These are phyloP conservation scores for Phrynocephalus forsythii DNA, from an alignment of 2,797 vertebrate species.

Conservation along the genomic window DNA sequence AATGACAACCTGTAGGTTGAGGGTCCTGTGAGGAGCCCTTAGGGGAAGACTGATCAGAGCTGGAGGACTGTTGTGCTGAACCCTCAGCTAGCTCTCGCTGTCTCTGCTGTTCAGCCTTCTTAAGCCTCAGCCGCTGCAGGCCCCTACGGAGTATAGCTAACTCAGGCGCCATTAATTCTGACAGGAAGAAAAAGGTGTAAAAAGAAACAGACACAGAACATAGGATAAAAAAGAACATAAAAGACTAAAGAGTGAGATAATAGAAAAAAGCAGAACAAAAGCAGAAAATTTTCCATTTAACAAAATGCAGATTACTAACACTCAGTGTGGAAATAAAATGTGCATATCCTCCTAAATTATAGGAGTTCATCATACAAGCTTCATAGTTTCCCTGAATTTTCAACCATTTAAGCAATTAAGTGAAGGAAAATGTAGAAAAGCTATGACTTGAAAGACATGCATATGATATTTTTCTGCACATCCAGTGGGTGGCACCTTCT, in stretches of 20 bases:
- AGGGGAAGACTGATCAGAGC: conserved; percentile 79
- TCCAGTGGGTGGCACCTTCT: background rate
- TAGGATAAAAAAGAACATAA: conserved; percentile 53
- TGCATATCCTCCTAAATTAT: conserved; percentile 7
- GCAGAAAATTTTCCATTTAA: conserved; percentile 6
- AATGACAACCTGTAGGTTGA: conserved; percentile 86
- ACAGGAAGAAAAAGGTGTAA: conserved; percentile 73
- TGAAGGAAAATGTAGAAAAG: conserved; percentile 33
- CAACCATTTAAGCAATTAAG: conserved; percentile 10
- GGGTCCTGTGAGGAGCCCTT: conserved; percentile 81
- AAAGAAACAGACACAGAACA: conserved; percentile 71
- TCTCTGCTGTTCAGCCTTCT: conserved; percentile 92
- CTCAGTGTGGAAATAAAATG: conserved; percentile 13
- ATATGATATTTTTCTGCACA: background rate
- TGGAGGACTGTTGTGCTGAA: conserved; percentile 75
- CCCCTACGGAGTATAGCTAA: conserved; percentile 99
- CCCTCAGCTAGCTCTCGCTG: conserved; percentile 83
- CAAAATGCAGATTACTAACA: conserved; percentile 32
- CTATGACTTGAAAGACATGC: background rate
- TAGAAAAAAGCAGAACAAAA: conserved; percentile 35
- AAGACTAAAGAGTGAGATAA: conserved; percentile 54
- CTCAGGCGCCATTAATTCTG: conserved; percentile 92
- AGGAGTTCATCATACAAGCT: conserved; percentile 4
- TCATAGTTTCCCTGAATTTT: background rate
- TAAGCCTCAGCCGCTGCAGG: conserved; percentile 92